Evolutionary conservation across 2,113 vertebrate species (phyloP).

Genomic region (Pollimyrus isidori): DNA sequence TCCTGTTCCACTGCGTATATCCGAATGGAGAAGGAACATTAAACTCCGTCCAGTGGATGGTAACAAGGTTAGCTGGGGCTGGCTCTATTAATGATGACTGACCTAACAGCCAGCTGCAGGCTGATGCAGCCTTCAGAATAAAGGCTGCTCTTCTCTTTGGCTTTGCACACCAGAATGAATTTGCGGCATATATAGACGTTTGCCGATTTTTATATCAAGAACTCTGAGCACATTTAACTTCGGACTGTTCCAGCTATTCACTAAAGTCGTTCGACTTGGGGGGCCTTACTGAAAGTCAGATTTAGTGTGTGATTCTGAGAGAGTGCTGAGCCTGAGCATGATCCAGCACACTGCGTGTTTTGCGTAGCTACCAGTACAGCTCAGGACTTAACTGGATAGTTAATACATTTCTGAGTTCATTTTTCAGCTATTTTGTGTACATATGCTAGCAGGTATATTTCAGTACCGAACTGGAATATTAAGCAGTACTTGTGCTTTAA

Average conservation of each 20-base stretch:
- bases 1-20: slow-evolving; percentile 11
- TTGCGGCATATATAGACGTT: background rate
- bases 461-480: background rate
- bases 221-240: background rate
- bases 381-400: background rate
- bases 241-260: background rate
- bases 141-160: background rate
- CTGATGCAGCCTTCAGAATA: slow-evolving; percentile 19
- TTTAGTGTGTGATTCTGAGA: background rate
- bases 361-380: background rate
- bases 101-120: slow-evolving; percentile 20
- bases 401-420: background rate
- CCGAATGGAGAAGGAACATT: slow-evolving; percentile 24
- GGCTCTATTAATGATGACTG: background rate
- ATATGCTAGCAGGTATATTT: background rate
- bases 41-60: slow-evolving; percentile 30
- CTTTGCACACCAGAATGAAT: background rate
- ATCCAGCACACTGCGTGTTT: background rate
- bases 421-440: background rate
- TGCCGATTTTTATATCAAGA: background rate
- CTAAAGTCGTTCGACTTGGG: background rate
- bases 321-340: background rate
- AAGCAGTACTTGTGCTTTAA: background rate
- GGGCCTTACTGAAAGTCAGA: background rate
- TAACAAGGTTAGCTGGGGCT: slow-evolving; percentile 21